Evolutionary conservation across 2,113 vertebrate genomes (phyloP).

Genomic region (Gymnogyps californianus): DNA sequence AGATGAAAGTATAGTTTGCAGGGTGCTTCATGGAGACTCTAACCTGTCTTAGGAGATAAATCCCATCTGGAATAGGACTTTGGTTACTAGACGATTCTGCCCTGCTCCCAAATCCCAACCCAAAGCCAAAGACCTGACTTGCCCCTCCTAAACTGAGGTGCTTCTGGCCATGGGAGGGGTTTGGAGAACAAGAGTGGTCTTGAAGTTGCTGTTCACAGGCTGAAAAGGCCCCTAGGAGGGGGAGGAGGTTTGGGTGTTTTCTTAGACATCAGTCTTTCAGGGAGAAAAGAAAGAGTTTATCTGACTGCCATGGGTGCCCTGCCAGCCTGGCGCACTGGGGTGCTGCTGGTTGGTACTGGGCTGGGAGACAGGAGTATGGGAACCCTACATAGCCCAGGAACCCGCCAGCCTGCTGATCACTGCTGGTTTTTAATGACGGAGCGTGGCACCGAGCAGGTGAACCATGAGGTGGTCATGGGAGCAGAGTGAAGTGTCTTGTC

Average conservation of each 20-base stretch:
- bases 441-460: neutral
- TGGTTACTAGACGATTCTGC: neutral
- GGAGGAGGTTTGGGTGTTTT: neutral
- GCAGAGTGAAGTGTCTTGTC: neutral
- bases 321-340: neutral
- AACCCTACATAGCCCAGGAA: neutral
- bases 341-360: neutral
- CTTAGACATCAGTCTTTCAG: neutral
- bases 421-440: neutral
- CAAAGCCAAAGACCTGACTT: neutral
- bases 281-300: neutral
- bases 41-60: neutral
- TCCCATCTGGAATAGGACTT: neutral
- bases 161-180: neutral
- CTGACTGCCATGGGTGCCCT: neutral
- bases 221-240: neutral
- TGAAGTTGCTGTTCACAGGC: neutral
- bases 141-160: neutral
- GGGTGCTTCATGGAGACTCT: neutral
- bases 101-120: neutral
- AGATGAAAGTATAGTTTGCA: neutral
- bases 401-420: neutral
- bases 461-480: neutral
- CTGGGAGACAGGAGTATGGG: neutral
- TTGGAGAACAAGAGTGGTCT: neutral